Percentiles rank a stretch among this genome's conserved stretches.
Conservation (phyloP, 1,140 invertebrate species). For the Drosophila grimshawi region DNA sequence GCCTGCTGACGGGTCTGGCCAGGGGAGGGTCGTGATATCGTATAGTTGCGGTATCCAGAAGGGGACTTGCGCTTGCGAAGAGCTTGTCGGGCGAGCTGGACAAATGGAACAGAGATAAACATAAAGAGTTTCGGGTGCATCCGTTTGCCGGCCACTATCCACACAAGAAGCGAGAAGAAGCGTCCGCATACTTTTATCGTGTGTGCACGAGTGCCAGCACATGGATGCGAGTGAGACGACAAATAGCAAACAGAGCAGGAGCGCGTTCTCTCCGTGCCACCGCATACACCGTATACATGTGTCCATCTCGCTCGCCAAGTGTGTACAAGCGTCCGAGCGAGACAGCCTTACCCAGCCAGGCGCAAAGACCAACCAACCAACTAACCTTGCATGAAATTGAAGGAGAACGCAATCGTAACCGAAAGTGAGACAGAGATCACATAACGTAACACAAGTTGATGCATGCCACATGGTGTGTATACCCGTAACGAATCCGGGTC, state of each 20-base stretch:
- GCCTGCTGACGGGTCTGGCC: conserved; percentile 12
- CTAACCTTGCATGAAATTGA: background rate
- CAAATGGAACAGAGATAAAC: conserved; percentile 16
- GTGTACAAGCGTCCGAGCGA: conserved; percentile 40
- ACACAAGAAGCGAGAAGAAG: conserved; percentile 50
- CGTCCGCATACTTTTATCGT: conserved; percentile 66
- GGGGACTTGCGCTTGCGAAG: conserved; percentile 49
- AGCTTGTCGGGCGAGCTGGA: conserved; percentile 33
- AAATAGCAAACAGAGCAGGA: conserved; percentile 18
- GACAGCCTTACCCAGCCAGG: conserved; percentile 26
- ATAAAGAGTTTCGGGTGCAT: conserved; percentile 26
- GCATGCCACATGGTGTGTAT: conserved; percentile 13
- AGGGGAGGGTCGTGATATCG: background rate
- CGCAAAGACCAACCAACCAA: conserved; percentile 28
- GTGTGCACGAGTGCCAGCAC: conserved; percentile 38
- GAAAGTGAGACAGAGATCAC: background rate
- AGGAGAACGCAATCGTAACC: conserved; percentile 14
- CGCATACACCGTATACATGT: conserved; percentile 6
- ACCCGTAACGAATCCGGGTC: conserved; percentile 9
- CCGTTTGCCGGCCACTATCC: conserved; percentile 37
- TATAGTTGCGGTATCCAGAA: conserved; percentile 18
- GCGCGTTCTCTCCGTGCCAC: conserved; percentile 47
- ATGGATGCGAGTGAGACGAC: conserved; percentile 59
- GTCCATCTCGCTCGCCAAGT: conserved; percentile 44
- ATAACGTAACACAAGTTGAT: conserved; percentile 5